Percentiles rank a stretch among this genome's conserved stretches.
Evolutionary conservation across 2,797 vertebrate species (phyloP).

Genomic region (Balearica regulorum): DNA sequence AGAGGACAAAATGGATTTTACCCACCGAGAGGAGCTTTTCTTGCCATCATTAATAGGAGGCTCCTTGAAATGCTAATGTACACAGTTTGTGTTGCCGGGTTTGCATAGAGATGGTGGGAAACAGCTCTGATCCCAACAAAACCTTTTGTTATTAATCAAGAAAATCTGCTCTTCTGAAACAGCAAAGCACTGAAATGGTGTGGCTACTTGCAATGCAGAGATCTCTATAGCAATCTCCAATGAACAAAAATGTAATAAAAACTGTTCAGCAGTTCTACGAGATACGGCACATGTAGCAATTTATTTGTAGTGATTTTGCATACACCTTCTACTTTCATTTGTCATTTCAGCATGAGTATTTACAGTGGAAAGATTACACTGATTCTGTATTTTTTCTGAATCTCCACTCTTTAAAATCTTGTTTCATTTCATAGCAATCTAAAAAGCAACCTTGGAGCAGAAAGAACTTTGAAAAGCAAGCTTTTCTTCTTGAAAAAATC

Average conservation of each 20-base stretch:
- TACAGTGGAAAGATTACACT: neutral
- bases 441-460: constrained; percentile 13
- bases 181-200: constrained; percentile 70
- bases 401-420: constrained; percentile 11
- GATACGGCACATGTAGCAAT: neutral
- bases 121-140: constrained; percentile 80
- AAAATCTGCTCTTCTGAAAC: constrained; percentile 82
- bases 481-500: neutral
- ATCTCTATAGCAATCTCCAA: constrained; percentile 68
- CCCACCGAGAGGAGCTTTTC: constrained; percentile 89
- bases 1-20: constrained; percentile 91
- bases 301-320: constrained; percentile 23
- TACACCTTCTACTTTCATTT: constrained; percentile 17
- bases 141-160: constrained; percentile 85
- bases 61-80: constrained; percentile 97
- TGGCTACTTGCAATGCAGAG: constrained; percentile 62
- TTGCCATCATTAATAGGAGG: constrained; percentile 86
- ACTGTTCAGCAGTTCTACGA: neutral
- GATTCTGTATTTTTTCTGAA: neutral
- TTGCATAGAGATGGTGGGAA: constrained; percentile 89
- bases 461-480: constrained; percentile 4
- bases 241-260: constrained; percentile 58
- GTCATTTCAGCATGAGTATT: neutral
- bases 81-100: constrained; percentile 85
- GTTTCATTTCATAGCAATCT: constrained; percentile 37